A percentile compares a stretch with the other conserved stretches of the same genome.
Conservation (phyloP, 2,797 vertebrate genomes). For the Chaetodon trifasciatus region DNA sequence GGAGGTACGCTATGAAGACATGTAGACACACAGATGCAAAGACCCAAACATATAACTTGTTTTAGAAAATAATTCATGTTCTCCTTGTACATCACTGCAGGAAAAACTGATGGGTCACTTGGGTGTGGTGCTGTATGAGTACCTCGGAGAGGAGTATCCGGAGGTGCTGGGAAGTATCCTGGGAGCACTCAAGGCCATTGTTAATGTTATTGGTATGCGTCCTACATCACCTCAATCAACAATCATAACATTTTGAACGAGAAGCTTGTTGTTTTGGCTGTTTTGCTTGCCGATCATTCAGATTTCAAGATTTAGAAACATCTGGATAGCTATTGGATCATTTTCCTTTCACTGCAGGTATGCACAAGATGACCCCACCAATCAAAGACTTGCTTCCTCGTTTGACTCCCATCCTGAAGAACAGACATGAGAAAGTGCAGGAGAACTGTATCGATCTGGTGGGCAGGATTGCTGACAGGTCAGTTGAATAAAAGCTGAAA, state of each 20-base stretch:
- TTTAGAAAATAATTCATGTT: slow-evolving; percentile 1
- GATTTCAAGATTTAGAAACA: neutral
- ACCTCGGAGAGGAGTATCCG: slow-evolving; percentile 98
- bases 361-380: slow-evolving; percentile 99
- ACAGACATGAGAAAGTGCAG: slow-evolving; percentile 99
- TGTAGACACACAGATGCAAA: rapidly evolving
- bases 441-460: slow-evolving; percentile 99
- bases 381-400: slow-evolving; percentile 98
- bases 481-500: slow-evolving; percentile 18
- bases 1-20: slow-evolving; percentile 86
- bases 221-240: neutral
- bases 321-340: rapidly evolving
- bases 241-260: neutral
- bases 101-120: slow-evolving; percentile 99
- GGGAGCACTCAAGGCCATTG: slow-evolving; percentile 98
- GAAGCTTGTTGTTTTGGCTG: too few relatives aligned
- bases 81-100: slow-evolving; percentile 73
- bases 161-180: slow-evolving; percentile 99
- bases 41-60: rapidly evolving
- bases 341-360: slow-evolving; percentile 83
- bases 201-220: slow-evolving; percentile 96
- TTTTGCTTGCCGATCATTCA: neutral
- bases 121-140: slow-evolving; percentile 98
- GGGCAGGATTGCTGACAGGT: slow-evolving; percentile 98
- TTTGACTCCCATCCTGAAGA: slow-evolving; percentile 98